A percentile compares a stretch with the other conserved stretches of the same genome.
phyloP scores from a whole-genome alignment of 2,797 vertebrate genomes.

The Syngnathus acus region DNA sequence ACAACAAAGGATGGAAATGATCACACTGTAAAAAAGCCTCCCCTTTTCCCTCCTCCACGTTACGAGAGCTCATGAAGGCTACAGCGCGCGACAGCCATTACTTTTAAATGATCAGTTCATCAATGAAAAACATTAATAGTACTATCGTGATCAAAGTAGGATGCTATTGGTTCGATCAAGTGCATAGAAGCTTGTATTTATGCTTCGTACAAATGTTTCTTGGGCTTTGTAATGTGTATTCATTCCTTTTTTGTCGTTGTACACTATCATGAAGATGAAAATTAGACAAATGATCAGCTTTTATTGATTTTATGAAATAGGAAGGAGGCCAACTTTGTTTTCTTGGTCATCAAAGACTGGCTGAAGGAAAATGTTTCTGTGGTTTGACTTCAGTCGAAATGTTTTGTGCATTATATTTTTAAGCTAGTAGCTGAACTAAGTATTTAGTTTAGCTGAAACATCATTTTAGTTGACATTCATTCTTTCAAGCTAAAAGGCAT shows the following conservation, averaged over 20 bases:
- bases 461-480: no score
- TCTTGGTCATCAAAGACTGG: neutral
- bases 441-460: neutral
- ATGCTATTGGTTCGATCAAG: neutral
- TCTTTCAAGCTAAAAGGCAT: no score
- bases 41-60: no score
- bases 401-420: neutral
- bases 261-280: no score
- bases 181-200: neutral
- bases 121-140: neutral
- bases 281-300: no score
- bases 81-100: no score
- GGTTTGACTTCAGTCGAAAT: neutral
- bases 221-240: neutral
- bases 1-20: neutral
- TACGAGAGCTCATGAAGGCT: no score
- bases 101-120: neutral
- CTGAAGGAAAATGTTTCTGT: neutral
- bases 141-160: neutral
- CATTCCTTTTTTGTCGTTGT: no score
- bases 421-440: neutral
- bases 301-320: neutral
- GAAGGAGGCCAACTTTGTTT: neutral
- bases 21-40: no score
- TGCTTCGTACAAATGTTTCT: neutral